Conservation (phyloP, 1,140 invertebrate genomes). For the Atopsyche davidsoni region DNA sequence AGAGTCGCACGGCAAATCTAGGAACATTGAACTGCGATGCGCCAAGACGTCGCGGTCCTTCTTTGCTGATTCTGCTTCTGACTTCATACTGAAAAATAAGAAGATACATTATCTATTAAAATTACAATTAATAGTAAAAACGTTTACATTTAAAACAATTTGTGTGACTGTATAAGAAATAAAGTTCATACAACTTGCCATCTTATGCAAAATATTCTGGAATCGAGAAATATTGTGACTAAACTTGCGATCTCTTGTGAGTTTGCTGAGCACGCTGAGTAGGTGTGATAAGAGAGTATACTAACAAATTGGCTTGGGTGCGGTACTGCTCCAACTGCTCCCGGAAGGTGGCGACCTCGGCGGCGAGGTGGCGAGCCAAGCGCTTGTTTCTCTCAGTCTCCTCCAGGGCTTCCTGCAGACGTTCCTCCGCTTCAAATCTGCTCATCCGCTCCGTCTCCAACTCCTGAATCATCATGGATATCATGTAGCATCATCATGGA, state of each 20-base stretch:
- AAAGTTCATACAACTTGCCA: background rate
- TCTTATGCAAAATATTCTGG: background rate
- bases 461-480: too few species aligned
- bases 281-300: slow-evolving; percentile 3
- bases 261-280: too few species aligned
- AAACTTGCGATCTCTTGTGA: too few species aligned
- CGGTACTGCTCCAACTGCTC: slow-evolving; percentile 26
- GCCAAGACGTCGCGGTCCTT: slow-evolving; percentile 60
- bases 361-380: slow-evolving; percentile 24
- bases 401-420: slow-evolving; percentile 18
- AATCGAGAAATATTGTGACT: background rate
- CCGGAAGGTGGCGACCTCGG: slow-evolving; percentile 20
- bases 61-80: slow-evolving; percentile 49
- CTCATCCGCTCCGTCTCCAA: slow-evolving; percentile 21
- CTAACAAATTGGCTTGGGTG: slow-evolving; percentile 24
- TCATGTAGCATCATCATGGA: too few species aligned
- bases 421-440: slow-evolving; percentile 12
- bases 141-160: slow-evolving; percentile 8
- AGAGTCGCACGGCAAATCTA: slow-evolving; percentile 47
- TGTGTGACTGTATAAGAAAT: background rate
- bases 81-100: slow-evolving; percentile 41
- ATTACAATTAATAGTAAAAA: slow-evolving; percentile 10
- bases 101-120: slow-evolving; percentile 7
- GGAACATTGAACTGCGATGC: slow-evolving; percentile 60
- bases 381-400: slow-evolving; percentile 26